Percentiles rank a stretch among this genome's conserved stretches.
These are phyloP conservation scores for Peromyscus nudipes DNA, from an alignment of 2,797 vertebrate genomes.

Conservation along the genomic window DNA sequence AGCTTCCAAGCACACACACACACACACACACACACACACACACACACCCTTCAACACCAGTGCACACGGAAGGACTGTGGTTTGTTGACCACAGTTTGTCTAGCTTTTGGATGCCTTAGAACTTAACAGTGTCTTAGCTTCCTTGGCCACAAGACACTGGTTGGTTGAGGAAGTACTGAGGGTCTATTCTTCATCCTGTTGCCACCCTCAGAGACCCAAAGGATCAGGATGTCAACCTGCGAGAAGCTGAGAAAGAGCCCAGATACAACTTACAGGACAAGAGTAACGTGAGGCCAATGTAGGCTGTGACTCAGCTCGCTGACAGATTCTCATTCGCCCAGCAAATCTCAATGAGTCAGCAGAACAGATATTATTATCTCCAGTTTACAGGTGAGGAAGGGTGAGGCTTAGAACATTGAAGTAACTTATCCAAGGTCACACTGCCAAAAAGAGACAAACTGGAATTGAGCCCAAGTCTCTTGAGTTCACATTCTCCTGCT, in stretches of 20 bases:
- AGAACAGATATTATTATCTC: background rate
- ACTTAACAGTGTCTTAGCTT: background rate
- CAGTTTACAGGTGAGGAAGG: conserved; percentile 14
- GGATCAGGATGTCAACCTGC: background rate
- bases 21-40: background rate
- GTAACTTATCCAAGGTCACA: background rate
- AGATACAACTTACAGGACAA: background rate
- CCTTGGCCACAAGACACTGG: background rate
- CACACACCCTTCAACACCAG: background rate
- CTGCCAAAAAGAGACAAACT: background rate
- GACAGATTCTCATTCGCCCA: background rate
- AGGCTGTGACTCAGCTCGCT: background rate
- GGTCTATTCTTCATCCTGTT: background rate
- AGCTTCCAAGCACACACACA: background rate
- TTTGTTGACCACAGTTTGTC: background rate
- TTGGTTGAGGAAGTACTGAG: background rate
- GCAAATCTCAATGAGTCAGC: background rate
- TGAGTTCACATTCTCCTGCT: background rate
- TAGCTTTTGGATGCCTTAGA: background rate
- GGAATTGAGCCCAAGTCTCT: background rate
- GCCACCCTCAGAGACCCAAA: background rate
- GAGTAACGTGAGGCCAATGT: rapidly evolving
- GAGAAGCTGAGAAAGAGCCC: background rate
- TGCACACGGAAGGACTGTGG: background rate
- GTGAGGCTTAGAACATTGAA: background rate